phyloP scores from a whole-genome alignment of 2,113 vertebrate species.

The Gymnorhina tibicen region DNA sequence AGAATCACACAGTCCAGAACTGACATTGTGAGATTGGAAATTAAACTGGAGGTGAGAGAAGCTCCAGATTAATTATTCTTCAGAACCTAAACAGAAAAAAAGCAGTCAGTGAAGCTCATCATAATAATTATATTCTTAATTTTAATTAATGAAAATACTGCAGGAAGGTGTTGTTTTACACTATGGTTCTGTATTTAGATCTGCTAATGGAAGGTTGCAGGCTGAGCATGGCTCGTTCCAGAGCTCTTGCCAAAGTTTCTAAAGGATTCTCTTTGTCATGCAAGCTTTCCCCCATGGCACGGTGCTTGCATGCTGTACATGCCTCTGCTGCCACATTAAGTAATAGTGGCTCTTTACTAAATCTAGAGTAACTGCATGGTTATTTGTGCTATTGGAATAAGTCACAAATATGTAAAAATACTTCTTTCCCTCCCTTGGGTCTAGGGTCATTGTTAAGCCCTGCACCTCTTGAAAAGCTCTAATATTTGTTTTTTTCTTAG shows the following conservation, averaged over 20 bases:
- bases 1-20: not conserved
- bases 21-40: not conserved
- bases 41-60: not conserved
- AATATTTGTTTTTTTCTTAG: not conserved
- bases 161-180: slow-evolving; percentile 29
- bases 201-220: slow-evolving; percentile 23
- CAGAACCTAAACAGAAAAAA: not conserved
- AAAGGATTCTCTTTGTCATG: slow-evolving; percentile 37
- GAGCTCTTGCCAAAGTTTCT: slow-evolving; percentile 53
- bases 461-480: not conserved
- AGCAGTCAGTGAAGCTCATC: not conserved
- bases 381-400: not conserved
- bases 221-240: slow-evolving; percentile 28
- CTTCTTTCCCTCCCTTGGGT: not conserved
- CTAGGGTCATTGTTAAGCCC: not conserved
- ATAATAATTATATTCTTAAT: not conserved
- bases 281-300: not conserved
- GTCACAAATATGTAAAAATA: not conserved
- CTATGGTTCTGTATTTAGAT: slow-evolving; percentile 44
- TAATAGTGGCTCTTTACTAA: slow-evolving; percentile 1
- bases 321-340: not conserved
- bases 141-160: not conserved
- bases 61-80: not conserved
- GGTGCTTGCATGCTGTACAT: not conserved
- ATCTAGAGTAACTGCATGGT: not conserved